Percentiles rank a stretch among this genome's conserved stretches.
phyloP scores from a whole-genome alignment of 1,140 invertebrate genomes.

The Zaprionus capensis region DNA sequence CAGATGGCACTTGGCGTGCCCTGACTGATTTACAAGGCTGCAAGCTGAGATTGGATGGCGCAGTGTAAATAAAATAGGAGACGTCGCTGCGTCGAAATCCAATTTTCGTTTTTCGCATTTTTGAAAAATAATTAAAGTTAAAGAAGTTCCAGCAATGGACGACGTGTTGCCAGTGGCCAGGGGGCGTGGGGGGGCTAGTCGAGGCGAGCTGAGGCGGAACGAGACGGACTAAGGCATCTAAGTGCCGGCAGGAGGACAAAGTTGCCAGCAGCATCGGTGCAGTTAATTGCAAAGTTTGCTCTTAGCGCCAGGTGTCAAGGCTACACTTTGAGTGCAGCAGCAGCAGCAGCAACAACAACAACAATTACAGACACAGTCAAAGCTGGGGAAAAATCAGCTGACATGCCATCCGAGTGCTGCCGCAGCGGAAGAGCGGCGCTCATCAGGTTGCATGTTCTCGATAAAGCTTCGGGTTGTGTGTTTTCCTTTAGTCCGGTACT shows the following conservation, averaged over 20 bases:
- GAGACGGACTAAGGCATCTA: constrained; percentile 19
- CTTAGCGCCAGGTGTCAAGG: constrained; percentile 59
- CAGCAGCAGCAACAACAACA: constrained; percentile 16
- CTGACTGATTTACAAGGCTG: constrained; percentile 82
- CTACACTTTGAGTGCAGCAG: constrained; percentile 28
- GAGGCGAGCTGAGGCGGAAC: neutral
- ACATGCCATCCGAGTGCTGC: constrained; percentile 1
- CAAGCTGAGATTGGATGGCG: constrained; percentile 76
- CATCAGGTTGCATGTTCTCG: constrained; percentile 60
- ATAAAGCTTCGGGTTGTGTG: constrained; percentile 39
- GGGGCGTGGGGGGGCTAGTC: neutral
- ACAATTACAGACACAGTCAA: neutral
- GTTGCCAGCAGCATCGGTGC: constrained; percentile 61
- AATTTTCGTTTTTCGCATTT: constrained; percentile 79
- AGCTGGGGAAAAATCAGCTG: neutral
- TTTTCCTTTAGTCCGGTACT: neutral
- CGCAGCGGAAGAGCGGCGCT: constrained; percentile 10
- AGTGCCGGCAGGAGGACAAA: constrained; percentile 37
- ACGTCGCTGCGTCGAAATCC: constrained; percentile 65
- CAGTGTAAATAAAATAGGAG: constrained; percentile 80
- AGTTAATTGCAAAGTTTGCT: constrained; percentile 62
- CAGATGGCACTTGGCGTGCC: constrained; percentile 29
- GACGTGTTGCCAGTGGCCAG: constrained; percentile 41
- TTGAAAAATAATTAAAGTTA: constrained; percentile 80
- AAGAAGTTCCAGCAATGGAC: constrained; percentile 43